phyloP scores from a whole-genome alignment of 1,140 invertebrate species.

The Sitophilus oryzae region DNA sequence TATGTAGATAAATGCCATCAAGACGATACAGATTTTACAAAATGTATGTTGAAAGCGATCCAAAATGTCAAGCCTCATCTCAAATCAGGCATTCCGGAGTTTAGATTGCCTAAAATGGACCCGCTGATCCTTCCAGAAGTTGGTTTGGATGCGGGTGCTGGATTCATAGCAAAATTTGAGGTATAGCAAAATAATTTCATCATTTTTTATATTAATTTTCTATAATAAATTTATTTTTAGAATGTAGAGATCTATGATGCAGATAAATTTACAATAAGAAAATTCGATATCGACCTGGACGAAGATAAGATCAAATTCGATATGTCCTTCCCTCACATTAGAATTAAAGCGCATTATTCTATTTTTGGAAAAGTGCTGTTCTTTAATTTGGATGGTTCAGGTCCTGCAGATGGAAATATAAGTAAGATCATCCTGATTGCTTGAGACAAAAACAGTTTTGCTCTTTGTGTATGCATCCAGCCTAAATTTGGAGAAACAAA shows the following conservation, averaged over 20 bases:
- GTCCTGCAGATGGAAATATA: conserved; percentile 30
- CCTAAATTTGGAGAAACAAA: too few relatives aligned
- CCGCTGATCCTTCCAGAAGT: conserved; percentile 40
- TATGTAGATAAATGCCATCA: conserved; percentile 49
- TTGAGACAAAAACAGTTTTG: too few relatives aligned
- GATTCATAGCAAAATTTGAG: conserved; percentile 29
- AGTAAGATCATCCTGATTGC: conserved; percentile 23
- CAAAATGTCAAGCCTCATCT: conserved; percentile 44
- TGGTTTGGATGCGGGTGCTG: conserved; percentile 23
- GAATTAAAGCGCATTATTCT: conserved; percentile 26
- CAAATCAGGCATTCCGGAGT: conserved; percentile 46
- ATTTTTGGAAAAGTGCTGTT: conserved; percentile 29
- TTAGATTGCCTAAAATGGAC: conserved; percentile 44
- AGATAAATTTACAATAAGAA: conserved; percentile 23
- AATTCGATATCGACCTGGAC: conserved; percentile 23
- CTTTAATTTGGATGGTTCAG: conserved; percentile 28
- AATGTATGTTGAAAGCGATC: conserved; percentile 47
- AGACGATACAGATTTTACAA: conserved; percentile 46
- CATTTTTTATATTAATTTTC: conserved; percentile 2
- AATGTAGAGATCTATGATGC: conserved; percentile 30
- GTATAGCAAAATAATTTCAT: conserved; percentile 7
- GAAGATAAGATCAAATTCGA: conserved; percentile 24
- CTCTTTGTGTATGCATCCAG: too few relatives aligned
- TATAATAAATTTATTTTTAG: conserved; percentile 19
- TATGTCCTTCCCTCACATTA: conserved; percentile 23